Base-by-base conservation (phyloP, 2,888 invertebrate species). In the Bedellia somnulentella region DNA sequence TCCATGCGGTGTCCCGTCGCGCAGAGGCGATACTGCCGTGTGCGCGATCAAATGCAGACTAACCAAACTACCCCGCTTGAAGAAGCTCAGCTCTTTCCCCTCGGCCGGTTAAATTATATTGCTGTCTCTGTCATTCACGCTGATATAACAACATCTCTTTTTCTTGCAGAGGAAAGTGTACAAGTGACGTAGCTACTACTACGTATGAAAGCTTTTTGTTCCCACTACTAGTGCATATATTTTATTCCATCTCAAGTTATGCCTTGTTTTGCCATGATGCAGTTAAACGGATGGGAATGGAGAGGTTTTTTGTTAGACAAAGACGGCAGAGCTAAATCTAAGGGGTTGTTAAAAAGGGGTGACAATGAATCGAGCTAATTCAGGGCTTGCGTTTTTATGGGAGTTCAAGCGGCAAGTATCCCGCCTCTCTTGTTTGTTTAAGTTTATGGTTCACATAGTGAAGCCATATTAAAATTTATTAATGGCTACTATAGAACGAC, bases 341-440 rank as follows among this genome's bases (percentile, higher is more conserved):
- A 67, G 68, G 71, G 75, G 73, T 70, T 64, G 70, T 58, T 70
- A 58, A 56, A 61, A 70, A 63, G 71, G 75, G 75, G 75, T 73
- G 73, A 73, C 71, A 70, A 70, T 63, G 71, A 70, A 70, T 71
- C 68, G 67, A 61, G 71, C 73, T 75, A 75, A 73, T 75, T 73
- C 68, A 70, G 71, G 66, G 68, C 67, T 68, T 63, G 64, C 51
- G 63, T 68, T 73, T 71, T 71, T 71, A 73, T 70, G 64, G 55
- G 57, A 66, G 57, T 55, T 58, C 61, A 58, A 55, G 68, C 64
- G 71, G 71, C 71, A 71, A 70, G 63, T 68, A 70, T 63, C 68
- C 73, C 75, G 75, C 75, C 75, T 73, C 70, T 70, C 68, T 71
- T 64, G 62, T 75, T 73, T 71, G 68, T 68, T 64, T 59, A 61